A percentile compares a stretch with the other conserved stretches of the same genome.
phyloP scores from a whole-genome alignment of 2,888 invertebrate species.

The Luperina nickerlii region DNA sequence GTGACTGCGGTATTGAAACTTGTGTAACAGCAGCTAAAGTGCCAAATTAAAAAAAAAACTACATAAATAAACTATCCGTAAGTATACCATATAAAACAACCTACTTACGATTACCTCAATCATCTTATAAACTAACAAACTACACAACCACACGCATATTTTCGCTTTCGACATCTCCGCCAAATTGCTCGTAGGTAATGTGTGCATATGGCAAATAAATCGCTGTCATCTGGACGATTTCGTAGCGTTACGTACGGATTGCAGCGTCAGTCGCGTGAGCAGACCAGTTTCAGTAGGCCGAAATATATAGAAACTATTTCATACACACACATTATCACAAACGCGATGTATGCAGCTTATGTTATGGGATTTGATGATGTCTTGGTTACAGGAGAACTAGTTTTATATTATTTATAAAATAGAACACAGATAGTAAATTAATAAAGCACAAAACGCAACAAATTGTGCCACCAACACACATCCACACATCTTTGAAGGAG shows the following conservation, averaged over 20 bases:
- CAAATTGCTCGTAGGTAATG: conserved; percentile 69
- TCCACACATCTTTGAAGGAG: too few species aligned
- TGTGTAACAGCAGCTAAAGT: neutral
- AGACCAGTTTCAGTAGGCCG: neutral
- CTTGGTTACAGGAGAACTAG: neutral
- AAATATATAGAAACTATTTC: conserved; percentile 29
- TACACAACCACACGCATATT: conserved; percentile 40
- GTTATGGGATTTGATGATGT: conserved; percentile 14
- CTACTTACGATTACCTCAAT: conserved; percentile 29
- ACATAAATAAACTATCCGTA: too few species aligned
- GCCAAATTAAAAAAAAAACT: neutral
- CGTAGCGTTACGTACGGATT: conserved; percentile 74
- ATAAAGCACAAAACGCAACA: too few species aligned
- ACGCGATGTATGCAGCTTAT: conserved; percentile 25
- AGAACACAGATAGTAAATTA: neutral
- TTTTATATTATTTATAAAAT: neutral
- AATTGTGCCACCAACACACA: too few species aligned
- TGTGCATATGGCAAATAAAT: conserved; percentile 84
- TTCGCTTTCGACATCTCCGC: conserved; percentile 70
- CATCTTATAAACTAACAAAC: conserved; percentile 33
- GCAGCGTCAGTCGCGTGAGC: conserved; percentile 65
- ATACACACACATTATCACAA: too few species aligned
- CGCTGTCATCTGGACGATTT: conserved; percentile 73
- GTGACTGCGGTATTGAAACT: neutral
- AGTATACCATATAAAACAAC: neutral